Conservation (phyloP, 2,113 vertebrate genomes). For the Athene cunicularia region DNA sequence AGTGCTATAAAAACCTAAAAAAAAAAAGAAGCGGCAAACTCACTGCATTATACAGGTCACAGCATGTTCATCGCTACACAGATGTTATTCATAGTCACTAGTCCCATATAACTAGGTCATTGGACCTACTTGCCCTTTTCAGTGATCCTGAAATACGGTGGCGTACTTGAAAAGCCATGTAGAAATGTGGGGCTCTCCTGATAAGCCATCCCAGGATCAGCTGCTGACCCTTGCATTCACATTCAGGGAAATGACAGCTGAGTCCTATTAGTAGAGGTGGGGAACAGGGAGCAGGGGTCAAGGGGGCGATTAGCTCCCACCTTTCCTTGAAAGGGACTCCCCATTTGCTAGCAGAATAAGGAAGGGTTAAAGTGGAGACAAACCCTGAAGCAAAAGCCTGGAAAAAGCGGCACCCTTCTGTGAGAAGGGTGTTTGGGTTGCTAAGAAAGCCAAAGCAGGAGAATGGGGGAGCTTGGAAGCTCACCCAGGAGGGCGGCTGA, state of each 20-base stretch:
- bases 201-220: constrained; percentile 42
- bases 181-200: not conserved
- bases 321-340: not conserved
- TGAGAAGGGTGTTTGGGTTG: not conserved
- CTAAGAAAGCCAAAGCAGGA: not conserved
- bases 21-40: not conserved
- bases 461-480: not conserved
- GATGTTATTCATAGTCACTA: constrained; percentile 14
- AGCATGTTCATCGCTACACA: not conserved
- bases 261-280: not conserved
- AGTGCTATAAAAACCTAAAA: not conserved
- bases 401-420: not conserved
- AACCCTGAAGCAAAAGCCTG: not conserved
- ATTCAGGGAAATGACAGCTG: constrained; percentile 33
- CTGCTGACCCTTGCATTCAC: constrained; percentile 13
- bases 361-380: not conserved
- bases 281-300: not conserved
- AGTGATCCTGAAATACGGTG: constrained; percentile 57
- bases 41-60: not conserved
- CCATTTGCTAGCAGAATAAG: not conserved
- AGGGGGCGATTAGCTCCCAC: not conserved
- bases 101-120: constrained; percentile 23
- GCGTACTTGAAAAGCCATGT: constrained; percentile 10
- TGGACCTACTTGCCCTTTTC: constrained; percentile 59
- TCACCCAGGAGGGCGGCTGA: not conserved